A percentile compares a stretch with the other conserved stretches of the same genome.
Conservation (phyloP, 2,888 invertebrate genomes). For the Heliconius ethilla region DNA sequence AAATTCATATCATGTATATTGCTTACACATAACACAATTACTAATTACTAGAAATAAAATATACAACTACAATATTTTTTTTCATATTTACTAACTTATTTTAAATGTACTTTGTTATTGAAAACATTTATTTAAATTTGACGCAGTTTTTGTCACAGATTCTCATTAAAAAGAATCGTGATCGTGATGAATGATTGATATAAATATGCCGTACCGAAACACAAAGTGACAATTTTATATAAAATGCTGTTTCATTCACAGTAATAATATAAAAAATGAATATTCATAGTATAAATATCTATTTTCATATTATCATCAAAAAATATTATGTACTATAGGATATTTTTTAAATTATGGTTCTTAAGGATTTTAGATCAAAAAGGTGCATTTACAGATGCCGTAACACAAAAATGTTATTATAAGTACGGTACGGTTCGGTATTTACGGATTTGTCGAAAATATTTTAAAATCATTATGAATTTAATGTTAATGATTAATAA, state of each 20-base stretch:
- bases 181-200: neutral
- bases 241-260: no score
- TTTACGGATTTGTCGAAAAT: neutral
- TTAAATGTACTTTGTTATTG: neutral
- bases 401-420: neutral
- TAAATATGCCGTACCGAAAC: neutral
- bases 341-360: no score
- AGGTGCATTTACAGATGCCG: neutral
- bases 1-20: neutral
- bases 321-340: no score
- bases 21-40: neutral
- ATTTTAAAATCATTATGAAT: neutral
- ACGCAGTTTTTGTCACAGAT: neutral
- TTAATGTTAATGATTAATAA: neutral
- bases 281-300: no score
- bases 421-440: no score
- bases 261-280: no score
- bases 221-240: no score
- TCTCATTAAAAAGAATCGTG: neutral
- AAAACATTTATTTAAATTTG: constrained; percentile 15
- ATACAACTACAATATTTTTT: neutral
- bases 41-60: neutral
- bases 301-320: no score
- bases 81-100: neutral
- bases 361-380: neutral